phyloP scores from a whole-genome alignment of 2,888 invertebrate genomes.

The Leptothorax acervorum region DNA sequence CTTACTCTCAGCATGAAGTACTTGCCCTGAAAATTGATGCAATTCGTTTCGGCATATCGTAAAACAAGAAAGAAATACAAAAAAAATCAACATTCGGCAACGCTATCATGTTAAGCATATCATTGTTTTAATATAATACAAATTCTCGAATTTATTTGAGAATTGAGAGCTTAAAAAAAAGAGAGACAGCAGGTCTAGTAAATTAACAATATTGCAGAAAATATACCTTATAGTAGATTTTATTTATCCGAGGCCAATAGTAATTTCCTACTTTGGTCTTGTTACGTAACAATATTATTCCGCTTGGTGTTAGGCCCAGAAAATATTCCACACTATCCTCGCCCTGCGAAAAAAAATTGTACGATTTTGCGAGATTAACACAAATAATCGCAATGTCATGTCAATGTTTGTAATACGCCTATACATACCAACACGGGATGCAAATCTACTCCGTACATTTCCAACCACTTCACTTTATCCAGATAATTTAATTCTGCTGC shows the following conservation, averaged over 20 bases:
- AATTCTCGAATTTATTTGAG: background rate
- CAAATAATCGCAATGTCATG: background rate
- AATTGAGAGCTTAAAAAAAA: background rate
- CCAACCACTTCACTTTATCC: slow-evolving; percentile 99
- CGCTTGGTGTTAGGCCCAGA: slow-evolving; percentile 97
- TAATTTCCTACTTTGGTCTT: slow-evolving; percentile 99
- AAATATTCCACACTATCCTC: slow-evolving; percentile 99
- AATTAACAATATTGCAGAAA: background rate
- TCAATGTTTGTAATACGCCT: slow-evolving; percentile 55
- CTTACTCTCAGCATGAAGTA: slow-evolving; percentile 98
- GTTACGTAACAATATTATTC: slow-evolving; percentile 96
- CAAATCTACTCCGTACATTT: slow-evolving; percentile 99
- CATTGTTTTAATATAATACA: background rate
- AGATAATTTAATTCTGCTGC: slow-evolving; percentile 97
- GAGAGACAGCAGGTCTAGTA: background rate
- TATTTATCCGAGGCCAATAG: slow-evolving; percentile 99
- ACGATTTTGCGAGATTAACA: slow-evolving; percentile 48
- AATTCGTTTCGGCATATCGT: slow-evolving; percentile 1
- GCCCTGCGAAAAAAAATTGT: slow-evolving; percentile 88
- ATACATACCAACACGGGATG: slow-evolving; percentile 96
- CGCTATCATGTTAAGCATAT: background rate
- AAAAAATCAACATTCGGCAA: background rate
- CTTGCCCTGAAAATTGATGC: slow-evolving; percentile 88
- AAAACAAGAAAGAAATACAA: background rate
- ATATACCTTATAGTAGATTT: slow-evolving; percentile 94